Evolutionary conservation across 2,113 vertebrate species (phyloP), one percentile per base, ranked within the genome.

Genomic region (Micronycteris hirsuta): DNA sequence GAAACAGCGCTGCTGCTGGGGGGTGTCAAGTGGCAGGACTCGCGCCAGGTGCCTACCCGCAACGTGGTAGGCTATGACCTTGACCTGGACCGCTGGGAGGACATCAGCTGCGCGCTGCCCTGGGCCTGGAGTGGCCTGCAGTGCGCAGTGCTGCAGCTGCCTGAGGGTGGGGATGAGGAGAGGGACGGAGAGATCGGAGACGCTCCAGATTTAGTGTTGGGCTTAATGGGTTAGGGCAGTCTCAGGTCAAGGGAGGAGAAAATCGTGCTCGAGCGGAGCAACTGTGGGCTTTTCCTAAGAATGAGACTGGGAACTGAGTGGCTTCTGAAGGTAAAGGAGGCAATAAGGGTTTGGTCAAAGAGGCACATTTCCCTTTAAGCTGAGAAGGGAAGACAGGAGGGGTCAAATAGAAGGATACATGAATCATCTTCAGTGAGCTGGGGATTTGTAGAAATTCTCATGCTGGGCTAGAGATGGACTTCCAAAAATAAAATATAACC

Each of bases 31-130:
- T 99, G 99, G 99, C 99, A 98, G 70, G 98, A 99, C 6, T 99
- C 99, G 0, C 98, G 89, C 87, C 99, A 99, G 94, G 99, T 99
- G 82, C 98, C 98, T n/a, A 98, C 99, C 0, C 98, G 98, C 85
- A 99, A 98, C 0, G 99, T 99, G 88, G 98, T 99, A 90, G 99
- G 99, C 96, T 99, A 99, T 0, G 99, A 99, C 83, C 98, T 99
- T 0, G 99, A 99, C 90, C 98, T 98, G 0, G 99, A 99, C 38
- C 98, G 98, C 49, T 99, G 99, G 99, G 99, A 98, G 41, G 99
- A 99, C 96, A 99, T 99, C 65, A 71, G 61, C 49, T 99, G 99
- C 92, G 98, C 98, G 96, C 98, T 99, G 2, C 99, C 99, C 1
- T 95, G 98, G 97, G 99, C 99, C 6, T 99, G 99, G 96, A 99